Evolutionary conservation across 2,797 vertebrate species (phyloP).

Genomic region (Nyctalus aviator): DNA sequence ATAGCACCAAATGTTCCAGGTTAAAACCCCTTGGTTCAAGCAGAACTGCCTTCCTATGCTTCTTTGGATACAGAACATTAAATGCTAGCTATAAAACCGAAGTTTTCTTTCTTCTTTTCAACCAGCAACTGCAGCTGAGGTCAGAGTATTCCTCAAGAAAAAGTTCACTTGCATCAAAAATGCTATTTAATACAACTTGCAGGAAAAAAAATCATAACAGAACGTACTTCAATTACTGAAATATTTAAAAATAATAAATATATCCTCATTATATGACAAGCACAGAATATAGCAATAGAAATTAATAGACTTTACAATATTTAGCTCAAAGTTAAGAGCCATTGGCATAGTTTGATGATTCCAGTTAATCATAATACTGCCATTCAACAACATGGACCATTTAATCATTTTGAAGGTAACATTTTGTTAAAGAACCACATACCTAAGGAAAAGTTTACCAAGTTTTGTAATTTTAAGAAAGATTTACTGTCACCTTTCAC

Average conservation of each 20-base stretch:
- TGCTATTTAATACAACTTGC: not conserved
- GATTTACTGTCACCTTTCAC: not conserved
- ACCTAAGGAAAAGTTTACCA: not conserved
- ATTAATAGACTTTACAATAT: not conserved
- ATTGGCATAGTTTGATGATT: not conserved
- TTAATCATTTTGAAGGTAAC: slow-evolving; percentile 6
- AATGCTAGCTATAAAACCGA: not conserved
- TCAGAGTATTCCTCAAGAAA: not conserved
- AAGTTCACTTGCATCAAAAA: not conserved
- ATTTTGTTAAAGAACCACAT: not conserved
- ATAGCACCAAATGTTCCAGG: not conserved
- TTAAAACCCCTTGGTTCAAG: not conserved
- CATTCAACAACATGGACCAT: not conserved
- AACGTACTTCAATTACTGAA: not conserved
- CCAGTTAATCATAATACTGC: not conserved
- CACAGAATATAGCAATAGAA: not conserved
- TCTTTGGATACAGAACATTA: not conserved
- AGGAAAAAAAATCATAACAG: not conserved
- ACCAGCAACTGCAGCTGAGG: not conserved
- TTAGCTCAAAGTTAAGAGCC: slow-evolving; percentile 14
- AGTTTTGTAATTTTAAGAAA: not conserved
- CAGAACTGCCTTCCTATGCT: not conserved
- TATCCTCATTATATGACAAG: not conserved
- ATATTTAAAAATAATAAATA: slow-evolving; percentile 21
- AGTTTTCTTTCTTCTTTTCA: not conserved